phyloP scores from a whole-genome alignment of 2,888 invertebrate genomes.

The Phengaris alcon region DNA sequence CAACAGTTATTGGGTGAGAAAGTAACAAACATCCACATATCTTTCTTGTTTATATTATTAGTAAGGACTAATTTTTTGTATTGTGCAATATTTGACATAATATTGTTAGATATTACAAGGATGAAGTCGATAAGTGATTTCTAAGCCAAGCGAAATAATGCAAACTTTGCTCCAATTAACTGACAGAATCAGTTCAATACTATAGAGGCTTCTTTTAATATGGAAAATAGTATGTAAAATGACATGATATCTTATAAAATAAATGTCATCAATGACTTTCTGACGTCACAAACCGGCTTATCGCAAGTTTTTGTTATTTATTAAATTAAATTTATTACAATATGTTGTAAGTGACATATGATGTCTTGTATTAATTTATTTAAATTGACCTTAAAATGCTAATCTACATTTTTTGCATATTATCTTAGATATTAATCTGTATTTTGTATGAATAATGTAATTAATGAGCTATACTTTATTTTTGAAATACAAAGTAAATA shows the following conservation, averaged over 20 bases:
- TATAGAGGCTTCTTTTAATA: neutral
- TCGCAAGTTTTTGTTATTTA: neutral
- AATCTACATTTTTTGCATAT: slow-evolving; percentile 9
- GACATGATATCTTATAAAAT: neutral
- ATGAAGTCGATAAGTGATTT: too few species aligned
- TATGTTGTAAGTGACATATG: slow-evolving; percentile 2
- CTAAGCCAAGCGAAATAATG: too few species aligned
- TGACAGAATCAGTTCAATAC: too few species aligned
- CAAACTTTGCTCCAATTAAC: too few species aligned
- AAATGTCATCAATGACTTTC: neutral
- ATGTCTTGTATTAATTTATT: slow-evolving; percentile 6
- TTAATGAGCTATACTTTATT: neutral
- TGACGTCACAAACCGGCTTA: neutral
- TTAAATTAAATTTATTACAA: neutral
- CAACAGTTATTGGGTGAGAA: too few species aligned
- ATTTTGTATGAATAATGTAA: neutral
- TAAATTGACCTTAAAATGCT: slow-evolving; percentile 1
- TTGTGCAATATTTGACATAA: too few species aligned
- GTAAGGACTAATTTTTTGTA: too few species aligned
- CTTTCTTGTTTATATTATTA: too few species aligned
- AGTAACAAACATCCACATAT: too few species aligned
- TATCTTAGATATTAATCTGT: neutral
- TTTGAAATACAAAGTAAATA: neutral
- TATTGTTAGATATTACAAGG: too few species aligned
- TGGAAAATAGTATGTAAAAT: neutral